These are phyloP conservation scores for Spodoptera picta DNA, from an alignment of 2,888 invertebrate species.

Conservation along the genomic window DNA sequence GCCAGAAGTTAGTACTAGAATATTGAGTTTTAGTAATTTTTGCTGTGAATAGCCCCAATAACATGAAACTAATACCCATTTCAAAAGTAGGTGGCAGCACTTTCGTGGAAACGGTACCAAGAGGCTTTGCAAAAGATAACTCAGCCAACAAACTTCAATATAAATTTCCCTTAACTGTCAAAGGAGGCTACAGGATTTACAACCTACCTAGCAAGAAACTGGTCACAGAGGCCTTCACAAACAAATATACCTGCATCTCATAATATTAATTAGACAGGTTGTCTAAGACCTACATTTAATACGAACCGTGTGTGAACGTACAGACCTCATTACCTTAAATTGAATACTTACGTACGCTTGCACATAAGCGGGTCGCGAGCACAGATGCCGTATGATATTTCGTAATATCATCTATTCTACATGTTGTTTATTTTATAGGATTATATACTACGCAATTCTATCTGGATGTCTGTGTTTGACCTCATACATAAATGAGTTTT, in stretches of 20 bases:
- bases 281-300: constrained; percentile 50
- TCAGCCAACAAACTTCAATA: constrained; percentile 3
- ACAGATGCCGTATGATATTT: constrained; percentile 56
- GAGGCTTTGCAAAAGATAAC: background rate
- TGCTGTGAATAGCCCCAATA: no score
- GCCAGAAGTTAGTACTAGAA: no score
- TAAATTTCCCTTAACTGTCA: constrained; percentile 25
- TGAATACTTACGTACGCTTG: constrained; percentile 57
- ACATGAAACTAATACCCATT: no score
- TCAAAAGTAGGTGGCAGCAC: no score
- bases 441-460: constrained; percentile 46
- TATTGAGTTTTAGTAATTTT: no score
- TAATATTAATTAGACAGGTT: constrained; percentile 57
- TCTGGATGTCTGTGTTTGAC: constrained; percentile 35
- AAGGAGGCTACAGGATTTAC: constrained; percentile 37
- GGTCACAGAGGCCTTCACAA: constrained; percentile 15
- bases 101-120: no score
- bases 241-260: constrained; percentile 34
- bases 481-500: constrained; percentile 42
- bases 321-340: constrained; percentile 59
- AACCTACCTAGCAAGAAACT: constrained; percentile 30
- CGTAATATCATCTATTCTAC: constrained; percentile 53
- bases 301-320: constrained; percentile 47
- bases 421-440: constrained; percentile 40
- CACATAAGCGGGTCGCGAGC: constrained; percentile 50